These are phyloP conservation scores for Epistrophe grossulariae DNA, from an alignment of 2,888 invertebrate genomes.

Conservation along the genomic window DNA sequence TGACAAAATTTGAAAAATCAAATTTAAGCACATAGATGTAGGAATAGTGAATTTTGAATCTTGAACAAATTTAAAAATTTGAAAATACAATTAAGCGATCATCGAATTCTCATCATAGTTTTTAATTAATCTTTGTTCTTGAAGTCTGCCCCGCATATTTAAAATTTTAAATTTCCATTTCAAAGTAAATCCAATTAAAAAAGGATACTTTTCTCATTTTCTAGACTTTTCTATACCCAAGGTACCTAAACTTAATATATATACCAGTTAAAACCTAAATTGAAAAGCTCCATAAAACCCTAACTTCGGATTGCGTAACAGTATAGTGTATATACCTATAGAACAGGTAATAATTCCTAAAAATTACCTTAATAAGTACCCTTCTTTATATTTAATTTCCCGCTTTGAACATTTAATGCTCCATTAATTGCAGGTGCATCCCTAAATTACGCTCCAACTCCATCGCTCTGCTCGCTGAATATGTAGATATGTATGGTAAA, in stretches of 20 bases:
- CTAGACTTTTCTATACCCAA: not conserved
- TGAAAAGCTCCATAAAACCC: conserved; percentile 13
- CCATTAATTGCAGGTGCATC: conserved; percentile 50
- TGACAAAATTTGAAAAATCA: no score
- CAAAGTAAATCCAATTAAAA: conserved; percentile 10
- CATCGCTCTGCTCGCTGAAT: not conserved
- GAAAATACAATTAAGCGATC: no score
- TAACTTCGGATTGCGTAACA: not conserved
- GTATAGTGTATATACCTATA: not conserved
- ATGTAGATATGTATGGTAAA: not conserved
- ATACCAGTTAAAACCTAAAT: conserved; percentile 8
- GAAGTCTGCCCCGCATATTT: not conserved
- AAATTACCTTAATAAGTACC: conserved; percentile 33
- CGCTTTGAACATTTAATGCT: conserved; percentile 41
- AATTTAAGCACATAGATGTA: no score
- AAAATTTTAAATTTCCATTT: not conserved
- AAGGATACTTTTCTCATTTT: not conserved
- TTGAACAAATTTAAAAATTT: no score
- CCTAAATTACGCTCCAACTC: not conserved
- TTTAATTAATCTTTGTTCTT: not conserved
- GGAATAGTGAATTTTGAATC: no score
- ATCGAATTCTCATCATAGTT: no score
- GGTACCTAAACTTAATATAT: not conserved
- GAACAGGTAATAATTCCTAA: conserved; percentile 7
- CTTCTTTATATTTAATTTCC: conserved; percentile 39